Percentiles rank a stretch among this genome's conserved stretches.
Conservation (phyloP, 2,113 vertebrate species). For the Alethe castanea region DNA sequence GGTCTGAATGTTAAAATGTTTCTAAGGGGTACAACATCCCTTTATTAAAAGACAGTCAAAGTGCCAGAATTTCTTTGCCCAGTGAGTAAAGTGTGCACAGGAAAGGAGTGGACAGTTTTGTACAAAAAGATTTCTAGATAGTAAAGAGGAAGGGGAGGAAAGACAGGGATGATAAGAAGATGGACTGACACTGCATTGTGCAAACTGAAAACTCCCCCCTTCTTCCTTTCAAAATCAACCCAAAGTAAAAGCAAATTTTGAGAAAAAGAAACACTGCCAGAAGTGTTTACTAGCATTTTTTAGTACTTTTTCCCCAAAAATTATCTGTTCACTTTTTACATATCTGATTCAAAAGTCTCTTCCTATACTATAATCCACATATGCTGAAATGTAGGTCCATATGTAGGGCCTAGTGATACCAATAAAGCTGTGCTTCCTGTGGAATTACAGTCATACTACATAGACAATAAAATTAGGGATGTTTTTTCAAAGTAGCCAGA, state of each 20-base stretch:
- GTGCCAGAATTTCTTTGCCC: neutral
- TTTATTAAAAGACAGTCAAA: neutral
- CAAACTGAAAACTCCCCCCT: neutral
- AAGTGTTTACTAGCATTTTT: neutral
- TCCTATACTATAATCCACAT: neutral
- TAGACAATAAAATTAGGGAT: neutral
- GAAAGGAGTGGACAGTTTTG: neutral
- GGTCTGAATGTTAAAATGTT: neutral
- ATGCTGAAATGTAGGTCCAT: neutral
- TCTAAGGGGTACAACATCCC: neutral
- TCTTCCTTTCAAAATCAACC: neutral
- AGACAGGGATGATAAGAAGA: neutral
- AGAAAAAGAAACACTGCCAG: neutral
- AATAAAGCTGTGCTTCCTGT: neutral
- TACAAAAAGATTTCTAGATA: neutral
- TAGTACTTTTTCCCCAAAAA: neutral
- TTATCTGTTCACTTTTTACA: neutral
- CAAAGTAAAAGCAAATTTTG: neutral
- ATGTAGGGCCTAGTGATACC: neutral
- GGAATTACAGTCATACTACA: neutral
- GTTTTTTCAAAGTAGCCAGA: neutral
- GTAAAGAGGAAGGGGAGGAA: neutral
- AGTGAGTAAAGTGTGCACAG: neutral
- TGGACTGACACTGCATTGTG: accelerated
- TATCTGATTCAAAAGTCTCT: neutral